Evolutionary conservation across 2,113 vertebrate species (phyloP).

Genomic region (Labrus mixtus): DNA sequence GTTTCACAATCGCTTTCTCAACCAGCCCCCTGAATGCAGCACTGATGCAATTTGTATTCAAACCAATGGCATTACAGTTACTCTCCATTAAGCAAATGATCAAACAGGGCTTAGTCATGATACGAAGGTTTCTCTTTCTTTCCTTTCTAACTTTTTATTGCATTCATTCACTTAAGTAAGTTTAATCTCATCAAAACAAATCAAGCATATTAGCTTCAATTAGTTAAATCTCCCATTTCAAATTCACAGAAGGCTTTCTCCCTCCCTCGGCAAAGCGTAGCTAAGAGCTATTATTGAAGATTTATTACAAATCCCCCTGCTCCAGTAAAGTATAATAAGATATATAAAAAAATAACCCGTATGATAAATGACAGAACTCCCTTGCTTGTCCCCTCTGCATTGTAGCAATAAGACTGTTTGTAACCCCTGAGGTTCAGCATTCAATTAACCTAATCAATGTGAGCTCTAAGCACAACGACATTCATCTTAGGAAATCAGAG

Average conservation of each 20-base stretch:
- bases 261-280: constrained; percentile 43
- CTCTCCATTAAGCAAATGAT: constrained; percentile 58
- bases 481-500: constrained; percentile 48
- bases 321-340: constrained; percentile 40
- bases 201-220: constrained; percentile 61
- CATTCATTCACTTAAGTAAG: constrained; percentile 52
- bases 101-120: constrained; percentile 48
- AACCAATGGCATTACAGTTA: constrained; percentile 33
- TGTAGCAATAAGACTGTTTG: neutral
- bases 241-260: constrained; percentile 44
- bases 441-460: constrained; percentile 70
- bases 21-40: constrained; percentile 12
- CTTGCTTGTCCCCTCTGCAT: constrained; percentile 9
- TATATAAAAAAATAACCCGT: constrained; percentile 33
- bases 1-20: neutral
- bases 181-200: constrained; percentile 73
- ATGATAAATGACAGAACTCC: constrained; percentile 46
- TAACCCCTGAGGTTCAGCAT: constrained; percentile 45
- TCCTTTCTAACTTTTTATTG: constrained; percentile 34
- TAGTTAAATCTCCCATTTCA: constrained; percentile 57
- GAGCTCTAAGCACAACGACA: constrained; percentile 43
- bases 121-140: constrained; percentile 38
- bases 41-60: constrained; percentile 51
- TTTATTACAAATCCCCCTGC: constrained; percentile 53
- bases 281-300: constrained; percentile 60